Base-by-base conservation (phyloP, 2,888 invertebrate species). In the Pardosa pseudoannulata region DNA sequence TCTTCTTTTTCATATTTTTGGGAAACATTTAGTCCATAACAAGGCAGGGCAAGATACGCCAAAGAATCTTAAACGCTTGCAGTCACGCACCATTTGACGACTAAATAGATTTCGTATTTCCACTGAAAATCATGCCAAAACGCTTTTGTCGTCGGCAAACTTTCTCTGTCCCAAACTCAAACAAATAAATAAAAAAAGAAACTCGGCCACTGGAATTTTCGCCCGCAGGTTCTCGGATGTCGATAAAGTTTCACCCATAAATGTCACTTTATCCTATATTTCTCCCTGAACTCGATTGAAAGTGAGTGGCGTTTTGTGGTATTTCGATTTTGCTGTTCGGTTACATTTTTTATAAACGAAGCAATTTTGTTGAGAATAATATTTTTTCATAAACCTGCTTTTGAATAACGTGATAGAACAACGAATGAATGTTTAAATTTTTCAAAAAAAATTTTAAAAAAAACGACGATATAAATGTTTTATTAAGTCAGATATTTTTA, bases 61-160 rank as follows among this genome's bases (percentile, higher is more conserved):
- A 23, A 56, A 56, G 56, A 56, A 56, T 56, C 23, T 56, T 19
- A 56, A 56, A 56, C n/a, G 32, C 19, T 13, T 16, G 19, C 39
- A 28, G 74, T 62, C 68, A 74, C 41, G 74, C 31, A 67, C 74
- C 81, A 81, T 81, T 81, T 73, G 68, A 74, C 68, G 68, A 39
- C 50, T 27, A 81, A 81, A 81, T 74, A 56, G 56, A 41, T 31
- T 67, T 76, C 29, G 65, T 67, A 39, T 46, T 16, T 56, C 56
- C 1, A 19, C 5, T 56, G 23, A 56, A 56, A 56, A 5, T 56
- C 56, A 56, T 56, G 56, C 56, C 16, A 16, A 46, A 46, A 46
- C 5, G 36, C 11, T 46, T 46, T 9, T 36, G 36, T 36, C 16
- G 56, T 19, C 56, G 56, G 56, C 7, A n/a, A n/a, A 56, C 19